Base-by-base conservation (phyloP, 2,113 vertebrate species). In the Caracal caracal region DNA sequence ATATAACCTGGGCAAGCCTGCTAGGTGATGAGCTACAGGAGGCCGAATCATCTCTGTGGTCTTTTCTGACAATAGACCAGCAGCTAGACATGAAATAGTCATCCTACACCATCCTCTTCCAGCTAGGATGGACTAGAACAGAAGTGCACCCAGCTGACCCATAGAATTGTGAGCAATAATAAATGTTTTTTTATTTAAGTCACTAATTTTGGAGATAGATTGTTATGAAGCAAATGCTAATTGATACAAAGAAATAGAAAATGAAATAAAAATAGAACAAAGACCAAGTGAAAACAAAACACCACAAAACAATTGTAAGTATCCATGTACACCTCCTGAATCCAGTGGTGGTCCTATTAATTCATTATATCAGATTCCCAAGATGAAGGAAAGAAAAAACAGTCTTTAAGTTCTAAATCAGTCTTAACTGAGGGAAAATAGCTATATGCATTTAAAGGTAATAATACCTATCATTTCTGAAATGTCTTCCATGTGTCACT, bases 191-290 rank as follows among this genome's bases (percentile, higher is more conserved):
- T 79, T 63, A 81, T 79, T n/a, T 86, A 95, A 90, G 20, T 73
- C 37, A 33, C 19, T 28, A 26, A 73, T 88, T 88, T 88, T 81
- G 35, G 24, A 81, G 20, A 19, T 43, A 51, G 2, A 59, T 96
- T 95, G 30, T 88, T 75, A 61, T 88, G 26, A 75, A 79, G 28
- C 16, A 75, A 93, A 87, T 96, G 28, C 3, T 84, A 59, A 81
- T 40, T 56, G 17, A 71, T 83, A 78, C 28, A 92, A 93, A 86
- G 3, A 1, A 5, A 51, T 68, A 71, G 51, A 80, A n/a, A 81
- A 73, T 66, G 24, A 84, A 66, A 91, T 89, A 6, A 96, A 97
- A 95, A 86, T 70, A 65, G 22, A 94, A 26, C 24, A 90, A 86
- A 63, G 37, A 79, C n/a, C 20, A 70, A 90, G 71, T 81, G 20